Evolutionary conservation across 23 tunicate species (phyloP), one percentile per base, ranked within the genome.

Genomic region (Corella eumyota): DNA sequence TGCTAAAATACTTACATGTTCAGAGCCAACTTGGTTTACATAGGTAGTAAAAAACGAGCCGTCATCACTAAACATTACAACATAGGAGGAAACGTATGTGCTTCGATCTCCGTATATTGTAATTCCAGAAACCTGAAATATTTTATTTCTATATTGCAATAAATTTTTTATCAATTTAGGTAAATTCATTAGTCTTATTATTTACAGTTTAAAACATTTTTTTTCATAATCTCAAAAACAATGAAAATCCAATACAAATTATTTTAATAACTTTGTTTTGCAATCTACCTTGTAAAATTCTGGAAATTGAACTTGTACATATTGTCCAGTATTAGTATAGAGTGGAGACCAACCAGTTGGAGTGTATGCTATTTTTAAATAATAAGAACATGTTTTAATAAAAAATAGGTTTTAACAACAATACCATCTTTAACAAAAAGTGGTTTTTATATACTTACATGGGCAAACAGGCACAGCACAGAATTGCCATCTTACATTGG

Each of bases 271-370:
- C n/a, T n/a, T n/a, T n/a, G n/a, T n/a, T n/a, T n/a, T n/a, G n/a
- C n/a, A n/a, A n/a, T n/a, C n/a, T 36, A 88, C 96, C 87, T 88
- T 88, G 62, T 58, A 79, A 34, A 68, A 90, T n/a, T 69, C 78
- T 34, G 34, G 53, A 50, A 90, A 90, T 46, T 58, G 79, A n/a
- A 80, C 91, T 75, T 90, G 91, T 6, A 80, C 74, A 50, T 60
- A 88, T 34, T 84, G 78, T 19, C 57, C 29, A 32, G 73, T 48
- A 60, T 63, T 64, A 2, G 71, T 32, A 1, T 62, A 19, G 17
- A 62, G 23, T 22, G 96, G 88, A 6, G 71, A 24, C 96, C 96
- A 88, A 6, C 96, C 96, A 56, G 69, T 67, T 1, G 96, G 88
- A 30, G 45, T 61, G 59, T 77, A 86, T 19, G 65, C 95, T 86